Conservation (phyloP, 2,113 vertebrate genomes). For the Pollachius pollachius region DNA sequence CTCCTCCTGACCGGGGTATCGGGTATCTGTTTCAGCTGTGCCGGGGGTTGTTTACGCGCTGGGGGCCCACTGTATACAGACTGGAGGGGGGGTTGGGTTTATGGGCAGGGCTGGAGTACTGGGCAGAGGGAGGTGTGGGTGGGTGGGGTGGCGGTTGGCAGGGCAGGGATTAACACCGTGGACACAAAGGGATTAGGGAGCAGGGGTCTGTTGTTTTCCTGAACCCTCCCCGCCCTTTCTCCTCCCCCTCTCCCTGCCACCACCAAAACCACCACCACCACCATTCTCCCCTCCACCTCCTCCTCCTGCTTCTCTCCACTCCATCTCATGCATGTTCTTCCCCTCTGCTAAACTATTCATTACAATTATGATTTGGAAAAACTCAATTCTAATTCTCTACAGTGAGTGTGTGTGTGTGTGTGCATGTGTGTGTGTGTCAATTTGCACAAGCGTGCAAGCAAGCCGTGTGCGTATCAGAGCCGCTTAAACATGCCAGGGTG, state of each 20-base stretch:
- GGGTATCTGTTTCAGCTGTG: slow-evolving; percentile 33
- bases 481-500: no score
- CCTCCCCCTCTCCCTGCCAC: slow-evolving; percentile 27
- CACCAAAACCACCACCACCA: neutral
- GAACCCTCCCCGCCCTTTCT: slow-evolving; percentile 54
- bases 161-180: slow-evolving; percentile 42
- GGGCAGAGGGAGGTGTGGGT: neutral
- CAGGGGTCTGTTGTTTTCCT: slow-evolving; percentile 74
- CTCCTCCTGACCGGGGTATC: slow-evolving; percentile 34
- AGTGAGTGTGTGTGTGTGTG: neutral
- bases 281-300: neutral
- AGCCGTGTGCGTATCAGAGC: no score
- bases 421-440: neutral
- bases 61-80: slow-evolving; percentile 24
- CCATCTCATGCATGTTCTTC: no score
- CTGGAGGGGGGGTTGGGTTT: neutral
- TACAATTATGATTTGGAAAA: no score
- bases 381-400: no score
- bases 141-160: neutral
- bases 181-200: slow-evolving; percentile 74
- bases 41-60: slow-evolving; percentile 52
- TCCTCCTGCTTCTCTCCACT: neutral
- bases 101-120: slow-evolving; percentile 18
- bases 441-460: no score
- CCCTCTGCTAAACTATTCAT: no score